These are phyloP conservation scores for Phylloscopus whistleri DNA, from an alignment of 2,113 vertebrate genomes.

Conservation along the genomic window DNA sequence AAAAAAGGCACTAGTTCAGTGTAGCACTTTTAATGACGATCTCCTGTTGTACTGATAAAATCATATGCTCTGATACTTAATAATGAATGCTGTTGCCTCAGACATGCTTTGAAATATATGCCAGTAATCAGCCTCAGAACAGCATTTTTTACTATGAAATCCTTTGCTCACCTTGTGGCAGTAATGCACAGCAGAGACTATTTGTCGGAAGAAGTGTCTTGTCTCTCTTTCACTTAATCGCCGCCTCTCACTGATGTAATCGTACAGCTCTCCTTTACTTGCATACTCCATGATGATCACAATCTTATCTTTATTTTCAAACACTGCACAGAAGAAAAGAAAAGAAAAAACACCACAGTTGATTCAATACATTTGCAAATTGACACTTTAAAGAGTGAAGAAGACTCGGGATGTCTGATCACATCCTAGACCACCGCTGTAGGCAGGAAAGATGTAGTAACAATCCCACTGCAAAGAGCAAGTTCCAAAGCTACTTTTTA, in stretches of 20 bases:
- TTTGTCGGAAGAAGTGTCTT: slow-evolving; percentile 95
- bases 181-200: slow-evolving; percentile 94
- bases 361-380: not conserved
- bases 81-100: not conserved
- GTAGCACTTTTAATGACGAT: not conserved
- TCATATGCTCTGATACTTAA: not conserved
- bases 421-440: not conserved
- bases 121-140: not conserved
- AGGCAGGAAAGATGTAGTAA: not conserved
- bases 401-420: not conserved
- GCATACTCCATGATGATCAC: slow-evolving; percentile 96
- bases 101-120: slow-evolving; percentile 10
- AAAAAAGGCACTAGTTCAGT: not conserved
- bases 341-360: not conserved
- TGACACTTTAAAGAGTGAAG: not conserved
- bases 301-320: slow-evolving; percentile 99
- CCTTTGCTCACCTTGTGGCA: slow-evolving; percentile 89
- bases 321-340: slow-evolving; percentile 77
- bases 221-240: slow-evolving; percentile 91
- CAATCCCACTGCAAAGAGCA: not conserved
- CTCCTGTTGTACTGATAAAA: not conserved
- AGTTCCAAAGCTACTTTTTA: not conserved
- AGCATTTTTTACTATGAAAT: not conserved
- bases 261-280: slow-evolving; percentile 95
- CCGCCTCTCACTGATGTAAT: slow-evolving; percentile 94